Evolutionary conservation across 2,888 invertebrate genomes (phyloP), one percentile per base, ranked within the genome.

Genomic region (Penaeus monodon): DNA sequence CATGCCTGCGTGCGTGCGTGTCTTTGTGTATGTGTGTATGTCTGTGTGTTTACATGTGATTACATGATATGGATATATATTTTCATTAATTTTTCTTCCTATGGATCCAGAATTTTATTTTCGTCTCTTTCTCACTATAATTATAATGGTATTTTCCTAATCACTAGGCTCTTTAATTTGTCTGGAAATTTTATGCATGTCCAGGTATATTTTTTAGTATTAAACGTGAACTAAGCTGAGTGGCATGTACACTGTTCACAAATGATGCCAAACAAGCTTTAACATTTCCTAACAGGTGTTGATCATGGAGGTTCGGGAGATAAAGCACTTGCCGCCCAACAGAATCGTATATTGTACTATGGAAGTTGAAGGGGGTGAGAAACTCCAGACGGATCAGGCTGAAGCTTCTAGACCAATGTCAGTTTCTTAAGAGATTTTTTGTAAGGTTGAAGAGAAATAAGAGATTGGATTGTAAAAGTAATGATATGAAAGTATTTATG

Each of bases 341-440:
- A 95, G 99, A 92, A 99, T 99, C 92, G 99, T 99, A 81, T 99
- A 99, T 93, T 99, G 99, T 93, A 99, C 99, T 38, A 99, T 99
- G 99, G 99, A 99, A 93, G 98, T 99, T 66, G 99, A 99, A 93
- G 99, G 98, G 10, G 98, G 99, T 76, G 98, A 99, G 92, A 99
- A 99, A 93, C 94, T 99, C 89, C 99, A 99, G 93, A 99, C 99
- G 3, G 99, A 99, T 93, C 99, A 99, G 93, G 99, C 99, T 0
- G 99, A 99, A 93, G 99, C 99, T 44, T 98, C 98, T 4, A 99
- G 99, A 93, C 99, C 99, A 82, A 97, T 97, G 97, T 96, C 92
- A 94, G 94, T 93, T 38, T 10, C 22, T 14, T 63, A 33, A 20
- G 33, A 57, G 14, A 17, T 63, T 29, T 64, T 79, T 27, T 63